Evolutionary conservation across 2,113 vertebrate species (phyloP).

Genomic region (Chaetorhynchus papuensis): DNA sequence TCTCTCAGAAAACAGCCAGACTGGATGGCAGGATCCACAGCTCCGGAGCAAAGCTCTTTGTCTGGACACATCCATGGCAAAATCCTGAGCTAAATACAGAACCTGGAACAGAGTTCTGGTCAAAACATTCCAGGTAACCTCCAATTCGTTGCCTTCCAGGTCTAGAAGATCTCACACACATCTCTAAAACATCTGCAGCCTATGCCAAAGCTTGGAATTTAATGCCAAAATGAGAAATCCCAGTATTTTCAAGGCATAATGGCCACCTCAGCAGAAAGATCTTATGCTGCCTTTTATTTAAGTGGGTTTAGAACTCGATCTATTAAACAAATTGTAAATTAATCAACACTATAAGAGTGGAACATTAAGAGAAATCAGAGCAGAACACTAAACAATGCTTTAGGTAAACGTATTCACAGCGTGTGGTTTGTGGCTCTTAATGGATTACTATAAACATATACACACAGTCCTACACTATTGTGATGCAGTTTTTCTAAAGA

Average conservation of each 20-base stretch:
- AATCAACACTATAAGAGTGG: background rate
- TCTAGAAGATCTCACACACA: background rate
- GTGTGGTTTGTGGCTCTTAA: background rate
- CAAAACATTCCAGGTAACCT: background rate
- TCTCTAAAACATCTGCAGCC: background rate
- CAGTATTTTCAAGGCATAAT: background rate
- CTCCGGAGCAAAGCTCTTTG: accelerated
- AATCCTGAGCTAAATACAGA: background rate
- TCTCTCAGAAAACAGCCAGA: background rate
- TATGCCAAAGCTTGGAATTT: background rate
- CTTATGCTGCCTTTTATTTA: background rate
- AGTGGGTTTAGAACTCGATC: background rate
- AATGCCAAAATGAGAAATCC: background rate
- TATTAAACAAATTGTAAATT: background rate
- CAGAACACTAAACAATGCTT: background rate
- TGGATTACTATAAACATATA: background rate
- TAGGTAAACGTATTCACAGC: background rate
- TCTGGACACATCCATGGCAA: background rate
- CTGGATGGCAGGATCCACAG: background rate
- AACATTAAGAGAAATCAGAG: background rate
- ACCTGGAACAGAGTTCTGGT: background rate
- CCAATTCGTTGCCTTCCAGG: background rate
- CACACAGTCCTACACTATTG: background rate
- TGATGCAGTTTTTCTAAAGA: background rate
- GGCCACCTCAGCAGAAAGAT: background rate